phyloP scores from a whole-genome alignment of 2,113 vertebrate genomes.

The Neopipo cinnamomea region DNA sequence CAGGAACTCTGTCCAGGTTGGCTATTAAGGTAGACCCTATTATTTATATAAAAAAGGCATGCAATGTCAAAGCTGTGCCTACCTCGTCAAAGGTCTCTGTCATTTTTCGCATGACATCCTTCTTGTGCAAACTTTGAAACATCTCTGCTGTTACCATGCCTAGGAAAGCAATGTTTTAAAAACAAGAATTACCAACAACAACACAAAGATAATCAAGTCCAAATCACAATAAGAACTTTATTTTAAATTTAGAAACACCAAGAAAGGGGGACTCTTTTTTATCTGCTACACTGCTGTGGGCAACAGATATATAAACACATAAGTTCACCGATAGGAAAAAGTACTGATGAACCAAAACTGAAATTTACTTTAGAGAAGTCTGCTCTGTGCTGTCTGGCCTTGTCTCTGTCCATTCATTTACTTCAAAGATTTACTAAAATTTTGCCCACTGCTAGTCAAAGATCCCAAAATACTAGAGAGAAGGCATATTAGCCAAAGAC shows the following conservation, averaged over 20 bases:
- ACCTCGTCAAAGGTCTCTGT: conserved; percentile 90
- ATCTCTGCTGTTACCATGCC: conserved; percentile 91
- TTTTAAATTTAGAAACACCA: background rate
- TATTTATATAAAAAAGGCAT: background rate
- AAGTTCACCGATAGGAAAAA: background rate
- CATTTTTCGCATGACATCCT: conserved; percentile 84
- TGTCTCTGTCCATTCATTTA: background rate
- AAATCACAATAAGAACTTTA: background rate
- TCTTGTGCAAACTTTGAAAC: conserved; percentile 82
- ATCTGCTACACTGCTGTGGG: background rate
- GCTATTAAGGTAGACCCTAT: background rate
- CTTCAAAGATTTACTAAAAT: background rate
- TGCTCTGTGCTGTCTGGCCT: background rate
- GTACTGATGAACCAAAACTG: background rate
- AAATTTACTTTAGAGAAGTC: background rate
- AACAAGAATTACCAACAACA: background rate
- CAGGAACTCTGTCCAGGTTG: background rate
- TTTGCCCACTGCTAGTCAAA: background rate
- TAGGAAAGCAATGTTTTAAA: conserved; percentile 43
- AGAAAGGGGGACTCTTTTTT: background rate
- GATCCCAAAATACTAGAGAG: background rate
- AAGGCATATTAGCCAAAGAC: background rate
- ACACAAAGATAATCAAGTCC: background rate
- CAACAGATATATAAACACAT: background rate
- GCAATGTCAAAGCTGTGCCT: background rate